Percentiles rank a stretch among this genome's conserved stretches.
phyloP scores from a whole-genome alignment of 2,113 vertebrate species.

The Hippopotamus amphibius region DNA sequence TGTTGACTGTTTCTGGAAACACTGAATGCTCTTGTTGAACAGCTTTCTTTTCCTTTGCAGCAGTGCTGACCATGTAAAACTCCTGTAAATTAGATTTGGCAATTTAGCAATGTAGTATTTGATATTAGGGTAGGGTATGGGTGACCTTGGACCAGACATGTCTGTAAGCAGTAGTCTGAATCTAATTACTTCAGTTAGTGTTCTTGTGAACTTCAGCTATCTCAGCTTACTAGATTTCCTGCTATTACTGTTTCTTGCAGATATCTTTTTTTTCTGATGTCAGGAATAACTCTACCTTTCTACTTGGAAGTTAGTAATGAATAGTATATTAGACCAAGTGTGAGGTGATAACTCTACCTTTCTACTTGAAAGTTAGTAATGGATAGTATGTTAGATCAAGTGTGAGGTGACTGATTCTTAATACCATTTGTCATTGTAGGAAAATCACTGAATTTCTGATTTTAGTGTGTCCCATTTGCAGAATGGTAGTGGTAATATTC shows the following conservation, averaged over 20 bases:
- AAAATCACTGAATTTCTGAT: slow-evolving; percentile 2
- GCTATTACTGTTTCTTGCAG: background rate
- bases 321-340: background rate
- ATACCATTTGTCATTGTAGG: background rate
- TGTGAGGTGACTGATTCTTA: background rate
- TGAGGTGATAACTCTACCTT: slow-evolving; percentile 35
- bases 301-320: slow-evolving; percentile 54
- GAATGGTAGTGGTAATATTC: slow-evolving; percentile 22
- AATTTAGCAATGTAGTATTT: background rate
- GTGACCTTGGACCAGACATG: background rate
- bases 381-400: slow-evolving; percentile 21
- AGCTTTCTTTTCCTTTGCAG: slow-evolving; percentile 40
- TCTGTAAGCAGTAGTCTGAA: slow-evolving; percentile 10
- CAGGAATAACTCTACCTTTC: slow-evolving; percentile 5
- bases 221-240: slow-evolving; percentile 30
- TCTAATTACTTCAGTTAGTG: background rate
- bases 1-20: slow-evolving; percentile 28
- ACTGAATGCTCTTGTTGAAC: slow-evolving; percentile 10
- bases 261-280: background rate
- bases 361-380: slow-evolving; percentile 50
- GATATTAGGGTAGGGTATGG: background rate
- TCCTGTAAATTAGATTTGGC: slow-evolving; percentile 25
- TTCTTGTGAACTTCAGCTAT: slow-evolving; percentile 38
- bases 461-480: slow-evolving; percentile 7
- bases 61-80: slow-evolving; percentile 19